Conservation (phyloP, 2,888 invertebrate species). For the Neoascia interrupta region DNA sequence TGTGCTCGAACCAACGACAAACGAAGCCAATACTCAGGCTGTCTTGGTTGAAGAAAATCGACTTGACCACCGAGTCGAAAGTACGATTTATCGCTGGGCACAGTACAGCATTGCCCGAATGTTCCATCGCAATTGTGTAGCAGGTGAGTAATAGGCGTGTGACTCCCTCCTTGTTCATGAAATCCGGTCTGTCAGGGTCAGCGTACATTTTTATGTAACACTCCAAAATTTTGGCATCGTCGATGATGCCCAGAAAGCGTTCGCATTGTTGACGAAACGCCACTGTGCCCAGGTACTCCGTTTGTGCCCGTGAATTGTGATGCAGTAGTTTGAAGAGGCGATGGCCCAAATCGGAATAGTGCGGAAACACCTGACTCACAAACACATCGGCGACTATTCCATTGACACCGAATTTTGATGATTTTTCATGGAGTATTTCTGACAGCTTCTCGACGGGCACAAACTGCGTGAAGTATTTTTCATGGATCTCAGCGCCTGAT, state of each 20-base stretch:
- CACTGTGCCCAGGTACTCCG: constrained; percentile 82
- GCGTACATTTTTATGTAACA: constrained; percentile 85
- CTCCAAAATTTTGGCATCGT: constrained; percentile 83
- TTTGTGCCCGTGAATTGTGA: constrained; percentile 82
- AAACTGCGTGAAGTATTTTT: constrained; percentile 83
- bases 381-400: constrained; percentile 84
- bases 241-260: constrained; percentile 82
- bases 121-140: constrained; percentile 90
- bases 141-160: constrained; percentile 85
- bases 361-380: constrained; percentile 87
- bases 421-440: constrained; percentile 86
- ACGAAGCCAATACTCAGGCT: constrained; percentile 87
- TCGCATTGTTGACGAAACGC: constrained; percentile 89
- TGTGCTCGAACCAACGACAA: constrained; percentile 89
- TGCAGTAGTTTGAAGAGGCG: constrained; percentile 85
- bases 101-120: constrained; percentile 84
- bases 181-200: constrained; percentile 81
- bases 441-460: constrained; percentile 88
- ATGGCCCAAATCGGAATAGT: constrained; percentile 86
- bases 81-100: constrained; percentile 86
- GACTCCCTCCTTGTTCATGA: constrained; percentile 84
- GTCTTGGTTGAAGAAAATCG: constrained; percentile 90
- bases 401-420: constrained; percentile 85
- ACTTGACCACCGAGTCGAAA: constrained; percentile 86
- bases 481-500: constrained; percentile 85